A percentile compares a stretch with the other conserved stretches of the same genome.
phyloP scores from a whole-genome alignment of 2,113 vertebrate species.

The Hydropotes inermis region DNA sequence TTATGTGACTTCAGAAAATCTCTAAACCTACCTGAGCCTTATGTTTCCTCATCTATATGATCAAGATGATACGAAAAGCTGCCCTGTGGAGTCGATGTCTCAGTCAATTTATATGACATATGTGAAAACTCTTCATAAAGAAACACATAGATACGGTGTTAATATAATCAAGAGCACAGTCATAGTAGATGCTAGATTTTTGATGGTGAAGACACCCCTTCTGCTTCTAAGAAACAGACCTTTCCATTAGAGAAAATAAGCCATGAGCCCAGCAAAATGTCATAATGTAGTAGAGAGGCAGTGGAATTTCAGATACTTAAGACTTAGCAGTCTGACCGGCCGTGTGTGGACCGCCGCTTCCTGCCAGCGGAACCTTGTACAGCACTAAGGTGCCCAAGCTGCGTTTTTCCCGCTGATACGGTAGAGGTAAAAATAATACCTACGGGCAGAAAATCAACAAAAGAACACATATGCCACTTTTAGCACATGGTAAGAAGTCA shows the following conservation, averaged over 20 bases:
- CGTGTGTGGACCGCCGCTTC: not conserved
- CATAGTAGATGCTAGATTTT: not conserved
- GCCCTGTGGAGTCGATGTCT: not conserved
- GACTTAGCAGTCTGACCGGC: not conserved
- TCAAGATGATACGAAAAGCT: not conserved
- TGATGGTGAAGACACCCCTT: not conserved
- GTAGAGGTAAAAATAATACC: not conserved
- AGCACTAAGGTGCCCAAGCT: not conserved
- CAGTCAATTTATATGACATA: not conserved
- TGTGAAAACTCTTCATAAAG: not conserved
- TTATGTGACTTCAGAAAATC: constrained; percentile 25
- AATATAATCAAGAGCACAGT: not conserved
- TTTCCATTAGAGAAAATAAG: not conserved
- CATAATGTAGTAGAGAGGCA: not conserved
- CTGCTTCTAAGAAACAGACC: not conserved
- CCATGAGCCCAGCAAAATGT: not conserved
- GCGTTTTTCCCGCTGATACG: not conserved
- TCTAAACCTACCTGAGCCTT: not conserved
- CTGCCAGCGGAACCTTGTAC: not conserved
- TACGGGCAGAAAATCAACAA: not conserved
- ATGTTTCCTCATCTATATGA: not conserved
- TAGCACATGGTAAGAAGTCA: not conserved
- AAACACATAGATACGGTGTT: not conserved
- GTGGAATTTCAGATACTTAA: not conserved
- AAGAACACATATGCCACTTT: not conserved